Conservation (phyloP, 23 tunicate genomes). For the Trididemnum nubilum region DNA sequence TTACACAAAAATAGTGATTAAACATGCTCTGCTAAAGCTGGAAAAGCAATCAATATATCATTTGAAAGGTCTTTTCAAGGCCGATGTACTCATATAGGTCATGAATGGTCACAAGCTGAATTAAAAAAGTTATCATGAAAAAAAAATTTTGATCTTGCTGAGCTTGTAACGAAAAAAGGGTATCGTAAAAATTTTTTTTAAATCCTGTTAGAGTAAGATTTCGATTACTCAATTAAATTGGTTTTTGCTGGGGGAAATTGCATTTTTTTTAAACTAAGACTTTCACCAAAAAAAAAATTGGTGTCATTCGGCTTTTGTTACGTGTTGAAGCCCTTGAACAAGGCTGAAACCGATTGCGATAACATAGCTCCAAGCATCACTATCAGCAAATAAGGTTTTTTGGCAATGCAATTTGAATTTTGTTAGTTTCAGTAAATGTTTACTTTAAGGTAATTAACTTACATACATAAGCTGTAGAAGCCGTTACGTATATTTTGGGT, state of each 20-base stretch:
- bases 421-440: background rate
- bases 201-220: background rate
- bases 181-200: background rate
- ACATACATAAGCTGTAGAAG: background rate
- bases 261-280: background rate
- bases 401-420: background rate
- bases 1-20: too few species aligned
- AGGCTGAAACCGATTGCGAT: constrained; percentile 2
- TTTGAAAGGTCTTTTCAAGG: background rate
- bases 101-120: background rate
- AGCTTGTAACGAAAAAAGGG: background rate
- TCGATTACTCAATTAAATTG: background rate
- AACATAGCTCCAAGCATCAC: background rate
- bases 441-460: background rate
- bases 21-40: background rate
- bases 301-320: constrained; percentile 1
- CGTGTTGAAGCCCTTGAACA: background rate
- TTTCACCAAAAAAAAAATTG: background rate
- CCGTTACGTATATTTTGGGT: background rate
- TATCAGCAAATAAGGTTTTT: background rate
- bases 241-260: background rate
- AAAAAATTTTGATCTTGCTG: background rate
- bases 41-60: background rate
- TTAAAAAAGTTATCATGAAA: background rate
- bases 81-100: background rate